A percentile compares a stretch with the other conserved stretches of the same genome.
Evolutionary conservation across 2,888 invertebrate genomes (phyloP).

Genomic region (Apamea epomidion): DNA sequence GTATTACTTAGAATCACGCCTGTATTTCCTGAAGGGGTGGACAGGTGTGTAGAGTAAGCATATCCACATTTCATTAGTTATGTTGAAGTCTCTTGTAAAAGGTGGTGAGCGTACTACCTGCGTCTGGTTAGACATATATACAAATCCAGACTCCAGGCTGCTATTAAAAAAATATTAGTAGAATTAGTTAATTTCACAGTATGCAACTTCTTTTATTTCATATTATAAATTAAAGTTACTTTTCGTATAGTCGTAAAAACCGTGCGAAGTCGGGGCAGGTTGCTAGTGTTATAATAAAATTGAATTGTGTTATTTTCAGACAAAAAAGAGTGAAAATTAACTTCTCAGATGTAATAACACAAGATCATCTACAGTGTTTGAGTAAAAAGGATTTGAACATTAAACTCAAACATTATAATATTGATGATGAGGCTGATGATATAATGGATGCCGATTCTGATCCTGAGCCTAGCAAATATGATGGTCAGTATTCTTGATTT

Average conservation of each 20-base stretch:
- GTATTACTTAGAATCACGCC: too few relatives aligned
- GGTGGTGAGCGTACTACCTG: not conserved
- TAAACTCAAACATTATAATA: conserved; percentile 81
- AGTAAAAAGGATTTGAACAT: conserved; percentile 81
- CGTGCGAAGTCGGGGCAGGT: too few relatives aligned
- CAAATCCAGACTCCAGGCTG: too few relatives aligned
- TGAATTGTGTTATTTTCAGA: conserved; percentile 70
- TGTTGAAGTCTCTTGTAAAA: not conserved
- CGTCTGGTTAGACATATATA: not conserved
- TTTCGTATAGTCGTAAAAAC: too few relatives aligned
- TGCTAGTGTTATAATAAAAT: not conserved
- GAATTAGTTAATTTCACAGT: not conserved
- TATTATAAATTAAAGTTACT: too few relatives aligned
- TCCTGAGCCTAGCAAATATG: conserved; percentile 84
- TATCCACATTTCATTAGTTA: not conserved
- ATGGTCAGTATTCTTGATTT: conserved; percentile 74
- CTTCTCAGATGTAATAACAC: conserved; percentile 82
- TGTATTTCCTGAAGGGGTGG: not conserved
- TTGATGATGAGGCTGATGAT: conserved; percentile 70
- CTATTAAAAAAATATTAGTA: not conserved
- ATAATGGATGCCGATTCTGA: conserved; percentile 73
- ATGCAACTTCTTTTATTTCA: too few relatives aligned
- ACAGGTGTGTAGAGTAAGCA: not conserved
- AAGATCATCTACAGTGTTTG: conserved; percentile 80
- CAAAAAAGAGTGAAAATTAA: conserved; percentile 84